These are phyloP conservation scores for Dolichoris vasculosae DNA, from an alignment of 1,140 invertebrate genomes.

Conservation along the genomic window DNA sequence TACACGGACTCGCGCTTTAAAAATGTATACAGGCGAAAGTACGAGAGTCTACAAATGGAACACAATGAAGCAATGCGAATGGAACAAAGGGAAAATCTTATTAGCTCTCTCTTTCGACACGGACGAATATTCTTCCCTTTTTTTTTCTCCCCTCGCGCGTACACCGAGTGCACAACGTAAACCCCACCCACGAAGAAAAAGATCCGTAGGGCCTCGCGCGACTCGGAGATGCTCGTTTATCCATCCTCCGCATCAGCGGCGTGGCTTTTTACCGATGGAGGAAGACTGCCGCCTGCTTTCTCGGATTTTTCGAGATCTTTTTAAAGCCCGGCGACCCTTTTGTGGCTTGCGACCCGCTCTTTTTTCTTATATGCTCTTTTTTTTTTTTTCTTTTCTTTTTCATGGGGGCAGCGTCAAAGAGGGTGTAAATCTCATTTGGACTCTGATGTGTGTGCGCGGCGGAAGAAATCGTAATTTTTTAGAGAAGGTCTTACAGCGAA, in stretches of 20 bases:
- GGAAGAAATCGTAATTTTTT: constrained; percentile 31
- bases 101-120: constrained; percentile 11
- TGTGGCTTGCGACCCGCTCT: not conserved
- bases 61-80: not conserved
- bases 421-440: constrained; percentile 36
- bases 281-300: not conserved
- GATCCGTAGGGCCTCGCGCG: not conserved
- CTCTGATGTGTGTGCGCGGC: not conserved
- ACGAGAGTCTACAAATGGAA: not conserved
- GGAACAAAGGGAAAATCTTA: constrained; percentile 39
- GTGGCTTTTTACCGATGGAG: not conserved
- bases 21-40: not conserved
- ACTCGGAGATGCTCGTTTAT: not conserved
- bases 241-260: not conserved
- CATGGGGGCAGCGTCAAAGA: not conserved
- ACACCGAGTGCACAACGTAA: not conserved
- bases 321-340: constrained; percentile 16
- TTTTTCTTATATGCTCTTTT: not conserved
- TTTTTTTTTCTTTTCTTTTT: not conserved
- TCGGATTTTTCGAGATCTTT: constrained; percentile 24
- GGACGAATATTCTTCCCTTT: not conserved
- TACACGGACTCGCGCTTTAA: not conserved
- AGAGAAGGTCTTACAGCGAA: not conserved
- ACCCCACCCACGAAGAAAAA: constrained; percentile 7
- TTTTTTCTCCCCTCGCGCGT: not conserved